Percentiles rank a stretch among this genome's conserved stretches.
These are phyloP conservation scores for Centropus bengalensis DNA, from an alignment of 2,113 vertebrate genomes.

Conservation along the genomic window DNA sequence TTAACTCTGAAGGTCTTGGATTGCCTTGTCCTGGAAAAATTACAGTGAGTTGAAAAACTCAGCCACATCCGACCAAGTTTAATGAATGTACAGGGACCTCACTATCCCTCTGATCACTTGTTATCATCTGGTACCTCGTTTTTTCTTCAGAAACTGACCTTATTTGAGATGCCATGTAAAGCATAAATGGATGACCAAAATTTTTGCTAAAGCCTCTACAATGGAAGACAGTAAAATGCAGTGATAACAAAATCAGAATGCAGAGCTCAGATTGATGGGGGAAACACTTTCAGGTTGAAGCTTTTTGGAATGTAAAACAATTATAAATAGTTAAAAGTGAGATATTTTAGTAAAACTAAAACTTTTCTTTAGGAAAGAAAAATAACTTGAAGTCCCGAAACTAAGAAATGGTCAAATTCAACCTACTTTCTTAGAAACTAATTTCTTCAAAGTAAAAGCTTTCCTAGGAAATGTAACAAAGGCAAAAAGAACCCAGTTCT, in stretches of 20 bases:
- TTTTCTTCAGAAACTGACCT: neutral
- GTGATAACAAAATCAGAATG: neutral
- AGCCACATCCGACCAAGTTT: neutral
- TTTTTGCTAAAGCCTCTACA: neutral
- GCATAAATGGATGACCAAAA: neutral
- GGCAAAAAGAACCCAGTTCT: neutral
- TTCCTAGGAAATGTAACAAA: neutral
- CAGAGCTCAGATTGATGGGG: neutral
- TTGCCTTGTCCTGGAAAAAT: neutral
- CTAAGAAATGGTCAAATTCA: neutral
- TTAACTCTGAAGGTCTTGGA: neutral
- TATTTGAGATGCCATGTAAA: neutral
- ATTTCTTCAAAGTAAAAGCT: neutral
- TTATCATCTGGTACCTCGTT: neutral
- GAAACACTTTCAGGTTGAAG: neutral
- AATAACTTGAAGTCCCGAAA: neutral
- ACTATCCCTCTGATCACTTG: neutral
- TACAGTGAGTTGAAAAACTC: neutral
- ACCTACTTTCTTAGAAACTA: neutral
- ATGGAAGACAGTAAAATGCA: neutral
- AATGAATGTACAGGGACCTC: neutral
- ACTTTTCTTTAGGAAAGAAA: neutral
- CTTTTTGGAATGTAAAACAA: neutral
- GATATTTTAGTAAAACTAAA: neutral
- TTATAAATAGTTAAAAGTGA: neutral